Base-by-base conservation (phyloP, 1,140 invertebrate genomes). In the Diploscapter pachys region DNA sequence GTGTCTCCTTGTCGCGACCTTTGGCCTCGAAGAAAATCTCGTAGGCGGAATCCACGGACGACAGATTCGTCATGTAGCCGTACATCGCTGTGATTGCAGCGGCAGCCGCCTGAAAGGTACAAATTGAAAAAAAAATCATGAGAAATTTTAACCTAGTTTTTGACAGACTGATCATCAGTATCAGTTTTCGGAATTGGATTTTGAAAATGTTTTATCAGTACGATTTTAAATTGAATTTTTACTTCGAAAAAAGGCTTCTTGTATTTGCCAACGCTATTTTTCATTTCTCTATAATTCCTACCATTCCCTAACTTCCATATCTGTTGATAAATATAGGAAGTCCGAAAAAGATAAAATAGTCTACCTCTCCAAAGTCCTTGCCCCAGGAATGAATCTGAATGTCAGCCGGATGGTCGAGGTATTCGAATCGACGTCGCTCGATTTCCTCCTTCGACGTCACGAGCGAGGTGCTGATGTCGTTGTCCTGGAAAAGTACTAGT, bases 371-470 rank as follows among this genome's bases (percentile, higher is more conserved):
- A 98, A 84, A 71, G 88, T 91, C 63, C 91, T 89, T 89, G n/a
- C 95, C 95, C 95, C 95, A 96, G 73, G 92, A 89, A 85, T 96
- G 93, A 65, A 95, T 87, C 92, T 98, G 95, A 50, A 98, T 92
- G 89, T 98, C 95, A 3, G 95, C 95, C 52, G 95, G 95, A 83
- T 98, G 95, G 84, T 98, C 95, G 81, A 98, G 89, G 90, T 97
- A 85, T 57, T 85, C 80, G 61, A 80, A 86, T 11, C 83, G 50
- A 8, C 68, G 68, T 3, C 53, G 53, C 31, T 70, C 68, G 52
- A 70, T 70, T 53, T 70, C 68, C 3, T 11, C 4, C 3, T 71
- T 61, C 66, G 72, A 63, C n/a, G 65, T 64, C 6, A 61, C 59
- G 59, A 73, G 72, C 4, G 53, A 70, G 5, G 56, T 77, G n/a